Percentiles rank a stretch among this genome's conserved stretches.
Evolutionary conservation across 2,888 invertebrate species (phyloP).

Genomic region (Ditula angustiorana): DNA sequence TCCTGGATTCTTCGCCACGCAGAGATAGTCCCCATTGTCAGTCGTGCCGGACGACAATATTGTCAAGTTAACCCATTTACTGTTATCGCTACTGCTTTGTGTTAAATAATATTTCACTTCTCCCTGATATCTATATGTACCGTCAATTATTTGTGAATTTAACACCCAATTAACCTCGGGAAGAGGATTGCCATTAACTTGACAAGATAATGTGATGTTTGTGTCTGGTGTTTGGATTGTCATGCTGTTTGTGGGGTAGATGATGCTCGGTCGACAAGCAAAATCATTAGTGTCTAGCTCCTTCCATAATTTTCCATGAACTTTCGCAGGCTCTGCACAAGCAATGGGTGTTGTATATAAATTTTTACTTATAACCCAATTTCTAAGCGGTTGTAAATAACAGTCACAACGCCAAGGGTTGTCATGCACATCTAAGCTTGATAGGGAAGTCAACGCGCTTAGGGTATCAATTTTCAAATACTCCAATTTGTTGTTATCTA

Average conservation of each 20-base stretch:
- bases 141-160: constrained; percentile 87
- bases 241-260: constrained; percentile 86
- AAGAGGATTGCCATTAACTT: constrained; percentile 90
- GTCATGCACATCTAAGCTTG: constrained; percentile 90
- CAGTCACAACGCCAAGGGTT: constrained; percentile 97
- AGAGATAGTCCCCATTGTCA: constrained; percentile 91
- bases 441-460: constrained; percentile 87
- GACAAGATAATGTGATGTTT: constrained; percentile 90
- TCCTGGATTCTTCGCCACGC: constrained; percentile 93
- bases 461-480: constrained; percentile 88
- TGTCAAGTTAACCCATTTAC: constrained; percentile 89
- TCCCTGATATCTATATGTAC: constrained; percentile 78
- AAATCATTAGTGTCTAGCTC: constrained; percentile 90
- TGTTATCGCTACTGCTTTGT: constrained; percentile 67
- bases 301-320: constrained; percentile 90
- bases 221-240: constrained; percentile 87
- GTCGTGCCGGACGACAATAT: constrained; percentile 86
- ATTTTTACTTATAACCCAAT: constrained; percentile 90
- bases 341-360: constrained; percentile 91
- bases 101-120: constrained; percentile 78
- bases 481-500: constrained; percentile 91
- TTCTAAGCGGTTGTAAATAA: constrained; percentile 90
- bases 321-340: constrained; percentile 89
- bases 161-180: constrained; percentile 91
- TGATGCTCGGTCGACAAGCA: constrained; percentile 92